Evolutionary conservation across 2,797 vertebrate genomes (phyloP).

Genomic region (Babyrousa celebensis): DNA sequence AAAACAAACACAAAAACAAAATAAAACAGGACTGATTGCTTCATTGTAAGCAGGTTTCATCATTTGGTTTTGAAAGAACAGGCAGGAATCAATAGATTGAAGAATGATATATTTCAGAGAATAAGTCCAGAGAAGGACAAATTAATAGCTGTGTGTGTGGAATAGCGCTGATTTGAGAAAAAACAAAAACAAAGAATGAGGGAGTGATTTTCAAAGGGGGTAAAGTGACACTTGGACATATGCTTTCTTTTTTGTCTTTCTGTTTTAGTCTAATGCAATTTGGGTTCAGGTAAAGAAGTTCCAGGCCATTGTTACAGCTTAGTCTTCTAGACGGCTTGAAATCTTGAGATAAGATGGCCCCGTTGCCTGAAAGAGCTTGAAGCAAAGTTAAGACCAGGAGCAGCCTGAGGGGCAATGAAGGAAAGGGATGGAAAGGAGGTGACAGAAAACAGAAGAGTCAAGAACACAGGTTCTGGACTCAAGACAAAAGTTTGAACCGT

Average conservation of each 20-base stretch:
- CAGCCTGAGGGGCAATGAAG: too few relatives aligned
- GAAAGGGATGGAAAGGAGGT: background rate
- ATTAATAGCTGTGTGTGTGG: background rate
- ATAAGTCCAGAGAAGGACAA: background rate
- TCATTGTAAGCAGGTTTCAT: background rate
- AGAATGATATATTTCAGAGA: background rate
- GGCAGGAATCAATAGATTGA: slow-evolving; percentile 3
- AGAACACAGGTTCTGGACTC: background rate
- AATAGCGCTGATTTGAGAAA: background rate
- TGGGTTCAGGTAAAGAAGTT: background rate
- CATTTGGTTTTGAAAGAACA: slow-evolving; percentile 46
- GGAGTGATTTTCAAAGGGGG: background rate
- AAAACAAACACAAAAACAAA: background rate
- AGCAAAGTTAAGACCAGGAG: background rate
- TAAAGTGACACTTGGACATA: background rate
- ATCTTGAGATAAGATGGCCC: background rate
- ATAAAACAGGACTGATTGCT: background rate
- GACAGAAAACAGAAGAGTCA: background rate
- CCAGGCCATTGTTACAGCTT: background rate
- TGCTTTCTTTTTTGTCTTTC: background rate
- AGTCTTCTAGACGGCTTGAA: background rate
- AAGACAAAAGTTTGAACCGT: background rate
- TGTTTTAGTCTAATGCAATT: background rate
- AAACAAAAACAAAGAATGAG: background rate
- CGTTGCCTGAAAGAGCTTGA: background rate